Base-by-base conservation (phyloP, 2,113 vertebrate species). In the Hemibagrus wyckioides region DNA sequence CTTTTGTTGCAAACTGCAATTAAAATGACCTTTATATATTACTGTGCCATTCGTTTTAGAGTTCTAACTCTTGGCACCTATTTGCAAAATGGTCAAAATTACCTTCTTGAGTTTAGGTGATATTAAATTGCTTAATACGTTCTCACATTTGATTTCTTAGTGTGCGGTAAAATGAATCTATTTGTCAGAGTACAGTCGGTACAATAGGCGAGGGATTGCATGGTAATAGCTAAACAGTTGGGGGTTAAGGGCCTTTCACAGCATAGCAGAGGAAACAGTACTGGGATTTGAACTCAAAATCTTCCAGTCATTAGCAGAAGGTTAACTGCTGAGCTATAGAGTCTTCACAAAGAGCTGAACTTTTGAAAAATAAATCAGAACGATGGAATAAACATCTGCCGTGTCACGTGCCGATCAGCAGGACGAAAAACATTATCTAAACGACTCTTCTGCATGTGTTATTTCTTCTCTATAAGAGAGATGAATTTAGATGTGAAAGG, bases 1-100 rank as follows among this genome's bases (percentile, higher is more conserved):
- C 15, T 84, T 84, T 84, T 75, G 41, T 84, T 57, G 33, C 52
- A 63, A 59, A 82, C 52, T 56, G 50, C 48, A 69, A 36, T 71
- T 69, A 84, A 71, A 69, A 63, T 50, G 71, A 50, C 56, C 33
- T 63, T 36, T 56, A 33, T 9, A 11, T 39, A 80, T 57, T 57
- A 6, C 19, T 3, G 4, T 57, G 30, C 9, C n/a, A 36, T 36
- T 21, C 2, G 8, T 33, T 56, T 56, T 30, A 30, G 13, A 77
- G 28, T 54, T 28, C n/a, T 56, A n/a, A 17, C 28, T 80, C 36
- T 56, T 23, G 2, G 33, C 77, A 56, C 30, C 52, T 36, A 56
- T 80, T 23, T 56, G 17, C 4, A 36, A 80, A 56, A 80, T 54
- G 15, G 15, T 52, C 48, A 52, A 15, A 33, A 33, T 54, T 21